phyloP scores from a whole-genome alignment of 2,888 invertebrate species.

The Ischnura elegans region DNA sequence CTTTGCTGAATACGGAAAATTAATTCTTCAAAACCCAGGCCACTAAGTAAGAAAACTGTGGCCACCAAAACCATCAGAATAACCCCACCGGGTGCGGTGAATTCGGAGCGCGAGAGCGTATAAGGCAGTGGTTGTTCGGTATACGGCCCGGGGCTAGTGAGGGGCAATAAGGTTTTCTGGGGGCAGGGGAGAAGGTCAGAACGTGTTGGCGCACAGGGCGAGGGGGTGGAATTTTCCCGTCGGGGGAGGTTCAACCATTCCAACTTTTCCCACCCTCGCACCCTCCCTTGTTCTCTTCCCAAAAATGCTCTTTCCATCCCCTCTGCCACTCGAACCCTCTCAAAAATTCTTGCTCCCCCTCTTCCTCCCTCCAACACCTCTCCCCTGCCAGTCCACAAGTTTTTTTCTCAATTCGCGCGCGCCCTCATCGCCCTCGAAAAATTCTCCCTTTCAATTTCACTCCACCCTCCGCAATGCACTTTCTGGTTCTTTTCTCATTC shows the following conservation, averaged over 20 bases:
- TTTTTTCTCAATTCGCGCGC: not conserved
- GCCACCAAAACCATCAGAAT: too few relatives aligned
- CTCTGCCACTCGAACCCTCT: not conserved
- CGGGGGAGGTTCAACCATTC: not conserved
- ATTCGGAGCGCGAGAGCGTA: not conserved
- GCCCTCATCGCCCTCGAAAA: not conserved
- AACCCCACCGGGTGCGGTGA: not conserved
- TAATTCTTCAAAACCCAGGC: too few relatives aligned
- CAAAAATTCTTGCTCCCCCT: not conserved
- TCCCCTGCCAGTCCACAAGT: not conserved
- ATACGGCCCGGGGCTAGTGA: not conserved
- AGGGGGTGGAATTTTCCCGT: not conserved
- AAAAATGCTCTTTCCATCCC: not conserved
- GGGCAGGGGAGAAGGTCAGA: not conserved
- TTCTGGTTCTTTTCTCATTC: too few relatives aligned
- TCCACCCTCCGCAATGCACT: not conserved
- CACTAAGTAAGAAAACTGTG: too few relatives aligned
- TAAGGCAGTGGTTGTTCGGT: too few relatives aligned
- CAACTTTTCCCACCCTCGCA: not conserved
- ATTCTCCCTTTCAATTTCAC: slow-evolving; percentile 22
- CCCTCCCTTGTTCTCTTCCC: not conserved
- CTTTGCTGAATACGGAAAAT: too few relatives aligned
- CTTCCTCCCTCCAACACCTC: too few relatives aligned
- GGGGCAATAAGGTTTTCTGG: too few relatives aligned
- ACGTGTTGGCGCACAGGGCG: not conserved